These are phyloP conservation scores for Limanda limanda DNA, from an alignment of 2,113 vertebrate species.

Conservation along the genomic window DNA sequence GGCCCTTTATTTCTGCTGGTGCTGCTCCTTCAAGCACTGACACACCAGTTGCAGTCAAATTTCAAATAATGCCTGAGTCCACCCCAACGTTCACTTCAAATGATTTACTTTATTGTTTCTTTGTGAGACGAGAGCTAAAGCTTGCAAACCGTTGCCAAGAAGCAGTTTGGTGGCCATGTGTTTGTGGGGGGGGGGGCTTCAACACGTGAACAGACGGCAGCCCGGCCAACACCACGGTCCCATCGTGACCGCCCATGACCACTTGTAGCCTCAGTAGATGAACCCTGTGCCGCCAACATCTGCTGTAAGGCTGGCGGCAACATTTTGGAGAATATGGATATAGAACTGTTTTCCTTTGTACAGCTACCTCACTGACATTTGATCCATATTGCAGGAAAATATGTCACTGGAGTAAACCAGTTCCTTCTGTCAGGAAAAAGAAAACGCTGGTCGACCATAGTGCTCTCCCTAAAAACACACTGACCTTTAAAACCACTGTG, in stretches of 20 bases:
- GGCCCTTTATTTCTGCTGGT: background rate
- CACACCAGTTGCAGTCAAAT: background rate
- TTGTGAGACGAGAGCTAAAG: background rate
- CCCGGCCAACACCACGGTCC: slow-evolving; percentile 22
- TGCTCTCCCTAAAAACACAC: background rate
- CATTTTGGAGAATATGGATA: too few species aligned
- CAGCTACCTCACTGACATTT: too few species aligned
- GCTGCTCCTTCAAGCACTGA: background rate
- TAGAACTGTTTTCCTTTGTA: too few species aligned
- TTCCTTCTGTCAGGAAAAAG: background rate
- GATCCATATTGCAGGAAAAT: too few species aligned
- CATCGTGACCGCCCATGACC: slow-evolving; percentile 27
- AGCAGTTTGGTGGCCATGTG: background rate
- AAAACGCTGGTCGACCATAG: too few species aligned
- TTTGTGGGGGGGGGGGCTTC: slow-evolving; percentile 1
- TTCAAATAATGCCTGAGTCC: background rate
- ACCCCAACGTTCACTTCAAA: background rate
- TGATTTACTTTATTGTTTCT: background rate
- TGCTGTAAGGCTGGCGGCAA: slow-evolving; percentile 21
- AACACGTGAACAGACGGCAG: slow-evolving; percentile 52
- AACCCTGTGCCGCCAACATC: slow-evolving; percentile 44
- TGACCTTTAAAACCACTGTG: background rate
- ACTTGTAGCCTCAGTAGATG: slow-evolving; percentile 41
- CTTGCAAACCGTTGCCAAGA: slow-evolving; percentile 22
- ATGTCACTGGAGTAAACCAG: too few species aligned